A percentile compares a stretch with the other conserved stretches of the same genome.
Conservation (phyloP, 2,113 vertebrate species). For the Tachysurus fulvidraco region DNA sequence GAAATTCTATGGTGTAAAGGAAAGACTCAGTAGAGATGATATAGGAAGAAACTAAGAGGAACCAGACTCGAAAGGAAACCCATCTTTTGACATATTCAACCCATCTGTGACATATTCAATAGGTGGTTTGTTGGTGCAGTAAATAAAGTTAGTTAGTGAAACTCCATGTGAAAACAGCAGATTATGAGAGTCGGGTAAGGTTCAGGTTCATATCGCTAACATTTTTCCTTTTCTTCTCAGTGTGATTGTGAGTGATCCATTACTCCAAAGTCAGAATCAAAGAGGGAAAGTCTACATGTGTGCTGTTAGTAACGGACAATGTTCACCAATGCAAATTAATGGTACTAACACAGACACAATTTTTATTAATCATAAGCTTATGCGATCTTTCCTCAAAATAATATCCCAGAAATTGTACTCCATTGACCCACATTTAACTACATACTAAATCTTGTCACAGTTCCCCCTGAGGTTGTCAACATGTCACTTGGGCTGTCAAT, state of each 20-base stretch:
- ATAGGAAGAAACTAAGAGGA: too few relatives aligned
- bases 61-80: too few relatives aligned
- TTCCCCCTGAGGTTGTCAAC: conserved; percentile 61
- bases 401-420: neutral
- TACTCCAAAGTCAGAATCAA: conserved; percentile 35
- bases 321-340: conserved; percentile 3
- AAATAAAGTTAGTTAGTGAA: neutral
- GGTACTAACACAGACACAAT: conserved; percentile 5
- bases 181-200: neutral
- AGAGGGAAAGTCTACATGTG: conserved; percentile 63
- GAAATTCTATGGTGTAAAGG: too few relatives aligned
- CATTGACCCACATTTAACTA: neutral
- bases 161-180: neutral
- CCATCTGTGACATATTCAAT: neutral
- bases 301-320: neutral
- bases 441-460: conserved; percentile 48
- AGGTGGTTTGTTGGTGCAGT: neutral
- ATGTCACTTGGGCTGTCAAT: conserved; percentile 73
- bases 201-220: neutral
- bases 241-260: conserved; percentile 69
- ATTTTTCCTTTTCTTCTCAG: conserved; percentile 54
- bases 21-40: too few relatives aligned
- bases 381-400: neutral
- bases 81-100: too few relatives aligned
- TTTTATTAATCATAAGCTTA: neutral